These are phyloP conservation scores for Pteruthius melanotis DNA, from an alignment of 2,113 vertebrate species.

Conservation along the genomic window DNA sequence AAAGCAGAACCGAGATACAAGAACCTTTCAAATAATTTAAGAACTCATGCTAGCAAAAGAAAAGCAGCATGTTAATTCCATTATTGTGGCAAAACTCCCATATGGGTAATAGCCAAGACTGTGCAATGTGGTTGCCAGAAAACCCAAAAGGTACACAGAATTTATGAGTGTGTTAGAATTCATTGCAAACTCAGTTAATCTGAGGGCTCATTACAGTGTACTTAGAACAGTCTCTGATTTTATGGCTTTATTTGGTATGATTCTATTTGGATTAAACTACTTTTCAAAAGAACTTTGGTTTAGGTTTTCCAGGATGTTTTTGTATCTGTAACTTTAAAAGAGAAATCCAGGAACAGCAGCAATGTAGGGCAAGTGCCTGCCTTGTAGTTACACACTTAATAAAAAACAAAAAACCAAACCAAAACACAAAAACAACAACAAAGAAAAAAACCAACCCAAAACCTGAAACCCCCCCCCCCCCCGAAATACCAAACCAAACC, in stretches of 20 bases:
- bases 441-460: background rate
- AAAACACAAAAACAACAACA: background rate
- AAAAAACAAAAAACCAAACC: too few relatives aligned
- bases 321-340: background rate
- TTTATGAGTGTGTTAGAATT: background rate
- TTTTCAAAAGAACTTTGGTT: background rate
- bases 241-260: background rate
- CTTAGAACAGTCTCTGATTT: background rate
- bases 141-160: background rate
- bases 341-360: background rate
- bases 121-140: background rate
- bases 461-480: fast-evolving
- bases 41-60: background rate
- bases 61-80: background rate
- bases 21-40: background rate
- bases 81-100: background rate
- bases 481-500: background rate
- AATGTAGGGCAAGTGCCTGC: background rate
- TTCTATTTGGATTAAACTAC: background rate
- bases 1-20: background rate
- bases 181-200: background rate
- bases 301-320: background rate
- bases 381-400: background rate
- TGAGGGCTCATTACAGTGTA: background rate
- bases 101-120: background rate